Base-by-base conservation (phyloP, 2,797 vertebrate genomes). In the Lindbergichthys nudifrons region DNA sequence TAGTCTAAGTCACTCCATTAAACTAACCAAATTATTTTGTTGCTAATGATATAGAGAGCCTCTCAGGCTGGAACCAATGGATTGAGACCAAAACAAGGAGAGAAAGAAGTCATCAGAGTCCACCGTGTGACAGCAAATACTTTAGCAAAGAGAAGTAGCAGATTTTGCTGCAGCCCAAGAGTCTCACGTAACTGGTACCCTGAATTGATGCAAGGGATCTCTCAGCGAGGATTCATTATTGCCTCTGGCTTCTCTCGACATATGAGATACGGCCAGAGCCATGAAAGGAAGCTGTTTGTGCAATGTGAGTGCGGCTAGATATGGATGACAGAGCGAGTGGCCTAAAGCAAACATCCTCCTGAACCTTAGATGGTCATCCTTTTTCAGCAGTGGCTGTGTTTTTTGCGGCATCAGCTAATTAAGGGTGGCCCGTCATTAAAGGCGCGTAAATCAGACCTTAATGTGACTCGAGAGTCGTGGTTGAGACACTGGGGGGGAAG, bases 1-100 rank as follows among this genome's bases (percentile, higher is more conserved):
- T 93, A 93, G 91, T 90, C 84, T 83, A 90, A 89, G 89, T 87
- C 90, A 92, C 91, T 92, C 89, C 86, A 94, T 95, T 95, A 94
- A 92, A 88, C 90, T 85, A 89, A 89, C 85, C 79, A 90, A 91
- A 93, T 93, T 86, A 89, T 89, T 88, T 89, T 90, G 89, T 87
- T 82, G 67, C 74, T 90, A 93, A 92, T 92, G 87, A 91, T 81
- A 84, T 77, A 79, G 80, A 64, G 43, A 75, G 75, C 77, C 83
- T 92, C 86, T 77, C 62, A 78, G 84, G 85, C 87, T 86, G 79
- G 63, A 90, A 77, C 81, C 80, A 90, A 91, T 89, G 83, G 81
- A 85, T 84, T 82, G 87, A 77, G 82, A 86, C 80, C 65, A 82
- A 83, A 89, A 87, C 78, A 90, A 81, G 32, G 58, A 65, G 73